Conservation (phyloP, 2,797 vertebrate species). For the Acipenser ruthenus region DNA sequence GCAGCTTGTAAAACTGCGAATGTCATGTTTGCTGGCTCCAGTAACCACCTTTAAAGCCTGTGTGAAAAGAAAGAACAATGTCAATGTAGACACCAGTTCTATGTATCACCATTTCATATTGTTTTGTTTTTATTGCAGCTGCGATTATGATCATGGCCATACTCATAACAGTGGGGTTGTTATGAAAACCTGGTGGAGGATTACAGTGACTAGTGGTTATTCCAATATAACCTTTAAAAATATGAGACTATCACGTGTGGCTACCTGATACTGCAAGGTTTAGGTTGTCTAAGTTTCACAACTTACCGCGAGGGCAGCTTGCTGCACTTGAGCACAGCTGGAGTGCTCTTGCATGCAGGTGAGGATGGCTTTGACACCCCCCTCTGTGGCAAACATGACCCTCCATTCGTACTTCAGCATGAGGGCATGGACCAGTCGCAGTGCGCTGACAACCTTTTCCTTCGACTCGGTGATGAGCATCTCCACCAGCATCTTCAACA, state of each 20-base stretch:
- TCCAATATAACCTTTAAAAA: no score
- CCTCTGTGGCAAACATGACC: conserved; percentile 78
- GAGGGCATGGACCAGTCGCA: conserved; percentile 70
- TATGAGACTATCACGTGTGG: no score
- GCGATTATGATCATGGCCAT: no score
- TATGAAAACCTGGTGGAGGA: no score
- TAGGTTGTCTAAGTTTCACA: no score
- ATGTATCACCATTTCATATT: no score
- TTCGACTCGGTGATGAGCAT: conserved; percentile 59
- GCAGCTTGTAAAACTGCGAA: conserved; percentile 41
- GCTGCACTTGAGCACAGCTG: conserved; percentile 64
- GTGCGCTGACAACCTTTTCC: conserved; percentile 60
- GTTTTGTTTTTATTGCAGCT: no score
- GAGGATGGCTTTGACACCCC: conserved; percentile 78
- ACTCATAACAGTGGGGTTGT: no score
- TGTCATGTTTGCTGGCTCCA: conserved; percentile 66
- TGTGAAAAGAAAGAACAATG: no score
- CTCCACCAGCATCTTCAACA: conserved; percentile 76
- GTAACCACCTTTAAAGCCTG: conserved; percentile 84
- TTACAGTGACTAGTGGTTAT: no score
- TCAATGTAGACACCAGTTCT: no score
- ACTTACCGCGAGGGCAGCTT: conserved; percentile 78
- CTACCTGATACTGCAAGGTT: no score
- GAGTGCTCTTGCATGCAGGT: conserved; percentile 76
- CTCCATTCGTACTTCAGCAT: conserved; percentile 76